Base-by-base conservation (phyloP, 2,888 invertebrate species). In the Dryadula phaetusa region DNA sequence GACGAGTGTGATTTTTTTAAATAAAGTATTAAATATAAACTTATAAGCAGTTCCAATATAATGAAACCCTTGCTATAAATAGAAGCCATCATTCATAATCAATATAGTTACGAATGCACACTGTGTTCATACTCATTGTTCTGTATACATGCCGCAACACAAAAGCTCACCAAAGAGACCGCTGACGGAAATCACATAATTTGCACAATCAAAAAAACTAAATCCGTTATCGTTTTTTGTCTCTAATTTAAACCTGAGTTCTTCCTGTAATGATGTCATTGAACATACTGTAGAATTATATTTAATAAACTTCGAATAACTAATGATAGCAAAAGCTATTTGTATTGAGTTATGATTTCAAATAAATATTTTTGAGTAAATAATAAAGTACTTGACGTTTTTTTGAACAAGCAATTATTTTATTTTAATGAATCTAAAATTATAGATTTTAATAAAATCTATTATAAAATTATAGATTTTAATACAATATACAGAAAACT, bases 131-230 rank as follows among this genome's bases (percentile, higher is more conserved):
- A n/a, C n/a, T n/a, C 40, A 62, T 66, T 40, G 40, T 46, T 62
- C 47, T 37, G 60, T 62, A 61, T 62, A 58, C 37, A 42, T 0
- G 53, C 18, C 32, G 44, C 58, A 16, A 46, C 25, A 66, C 37
- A 66, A 54, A 66, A 62, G 52, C 52, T 34, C 34, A 52, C 32
- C 42, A 66, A 62, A 66, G 66, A 25, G 37, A 25, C 62, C 66
- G 66, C 62, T 40, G 16, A 18, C 53, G 62, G 54, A 62, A 66
- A 62, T 46, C 22, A 42, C 18, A 47, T 62, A 66, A 66, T 62
- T 66, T 54, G 53, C 53, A 20, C 53, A 62, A 66, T 62, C 54
- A 54, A 62, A 62, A n/a, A 37, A 53, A 53, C 49, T 61, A 44
- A 66, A 66, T 61, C 53, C 61, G 34, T 28, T 61, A 53, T 58